Percentiles rank a stretch among this genome's conserved stretches.
phyloP scores from a whole-genome alignment of 2,113 vertebrate species.

The Alexandromys fortis region DNA sequence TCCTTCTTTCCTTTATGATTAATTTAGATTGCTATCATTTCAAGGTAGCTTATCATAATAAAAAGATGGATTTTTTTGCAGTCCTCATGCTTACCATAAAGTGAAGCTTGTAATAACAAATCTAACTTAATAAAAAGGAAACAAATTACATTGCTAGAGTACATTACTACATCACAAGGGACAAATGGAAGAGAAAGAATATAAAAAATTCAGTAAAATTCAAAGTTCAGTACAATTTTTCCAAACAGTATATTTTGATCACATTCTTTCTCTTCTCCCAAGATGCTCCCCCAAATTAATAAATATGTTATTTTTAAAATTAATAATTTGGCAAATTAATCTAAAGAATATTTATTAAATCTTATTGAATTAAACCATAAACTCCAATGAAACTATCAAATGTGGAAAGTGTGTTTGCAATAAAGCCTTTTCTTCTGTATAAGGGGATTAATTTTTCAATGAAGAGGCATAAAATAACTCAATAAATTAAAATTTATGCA shows the following conservation, averaged over 20 bases:
- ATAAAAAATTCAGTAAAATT: not conserved
- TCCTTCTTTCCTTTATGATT: not conserved
- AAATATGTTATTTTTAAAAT: not conserved
- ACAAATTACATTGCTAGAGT: not conserved
- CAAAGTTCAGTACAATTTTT: not conserved
- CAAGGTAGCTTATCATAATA: not conserved
- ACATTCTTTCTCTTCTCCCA: not conserved
- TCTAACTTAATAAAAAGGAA: not conserved
- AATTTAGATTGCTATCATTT: not conserved
- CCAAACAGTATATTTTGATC: not conserved
- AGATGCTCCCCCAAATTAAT: not conserved
- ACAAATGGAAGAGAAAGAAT: not conserved
- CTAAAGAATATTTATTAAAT: not conserved
- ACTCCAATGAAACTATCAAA: not conserved
- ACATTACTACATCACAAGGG: not conserved
- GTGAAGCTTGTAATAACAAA: not conserved
- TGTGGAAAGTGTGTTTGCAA: not conserved
- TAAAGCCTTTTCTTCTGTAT: not conserved
- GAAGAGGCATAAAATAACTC: not conserved
- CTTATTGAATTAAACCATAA: not conserved
- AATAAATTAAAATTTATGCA: not conserved
- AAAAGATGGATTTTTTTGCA: not conserved
- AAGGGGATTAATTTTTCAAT: not conserved
- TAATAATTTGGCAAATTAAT: not conserved
- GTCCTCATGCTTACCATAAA: not conserved